These are phyloP conservation scores for Chunga burmeisteri DNA, from an alignment of 2,113 vertebrate species.

Conservation along the genomic window DNA sequence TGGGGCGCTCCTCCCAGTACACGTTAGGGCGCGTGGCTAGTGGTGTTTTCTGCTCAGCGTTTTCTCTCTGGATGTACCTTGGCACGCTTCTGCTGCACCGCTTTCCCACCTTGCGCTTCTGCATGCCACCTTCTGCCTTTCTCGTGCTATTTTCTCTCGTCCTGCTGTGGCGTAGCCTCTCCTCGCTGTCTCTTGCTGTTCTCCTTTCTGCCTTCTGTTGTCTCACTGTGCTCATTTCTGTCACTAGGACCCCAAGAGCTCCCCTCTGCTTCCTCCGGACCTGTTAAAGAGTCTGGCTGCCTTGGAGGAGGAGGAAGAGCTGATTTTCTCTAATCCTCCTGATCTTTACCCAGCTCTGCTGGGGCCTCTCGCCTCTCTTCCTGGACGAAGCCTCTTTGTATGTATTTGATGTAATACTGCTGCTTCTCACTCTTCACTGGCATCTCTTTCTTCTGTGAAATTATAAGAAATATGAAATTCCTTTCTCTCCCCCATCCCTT, in stretches of 20 bases:
- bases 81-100: not conserved
- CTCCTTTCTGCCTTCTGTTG: slow-evolving; percentile 60
- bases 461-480: not conserved
- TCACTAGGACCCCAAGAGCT: slow-evolving; percentile 97
- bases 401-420: slow-evolving; percentile 84
- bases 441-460: slow-evolving; percentile 55
- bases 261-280: slow-evolving; percentile 99
- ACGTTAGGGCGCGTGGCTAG: rapidly evolving
- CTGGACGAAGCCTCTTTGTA: slow-evolving; percentile 99
- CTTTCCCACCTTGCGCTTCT: not conserved
- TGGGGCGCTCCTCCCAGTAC: rapidly evolving
- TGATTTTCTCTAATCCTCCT: slow-evolving; percentile 96
- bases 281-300: slow-evolving; percentile 99
- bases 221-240: slow-evolving; percentile 80
- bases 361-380: slow-evolving; percentile 93
- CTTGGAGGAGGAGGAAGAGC: slow-evolving; percentile 99
- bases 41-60: not conserved
- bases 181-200: slow-evolving; percentile 10
- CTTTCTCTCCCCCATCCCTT: not conserved
- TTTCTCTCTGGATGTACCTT: not conserved
- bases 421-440: slow-evolving; percentile 68
- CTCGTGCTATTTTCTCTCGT: not conserved
- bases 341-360: slow-evolving; percentile 98
- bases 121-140: slow-evolving; percentile 9
- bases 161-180: not conserved